Base-by-base conservation (phyloP, 1,140 invertebrate species). In the Megathymus violae region DNA sequence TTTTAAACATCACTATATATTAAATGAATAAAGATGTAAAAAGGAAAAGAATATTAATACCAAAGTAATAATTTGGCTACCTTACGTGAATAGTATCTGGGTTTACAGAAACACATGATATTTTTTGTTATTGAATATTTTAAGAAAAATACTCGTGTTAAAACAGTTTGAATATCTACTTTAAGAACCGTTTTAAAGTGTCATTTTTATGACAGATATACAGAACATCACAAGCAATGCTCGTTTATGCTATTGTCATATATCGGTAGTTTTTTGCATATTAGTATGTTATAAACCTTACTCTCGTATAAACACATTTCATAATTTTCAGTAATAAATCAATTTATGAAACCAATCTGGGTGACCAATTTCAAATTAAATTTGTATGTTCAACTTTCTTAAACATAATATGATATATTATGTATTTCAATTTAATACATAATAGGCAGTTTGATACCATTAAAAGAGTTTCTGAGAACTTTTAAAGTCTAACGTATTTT, bases 1-100 rank as follows among this genome's bases (percentile, higher is more conserved):
- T 52, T 54, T 14, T 41, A 22, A 41, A 22, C 22, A 41, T 25
- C 50, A 41, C 50, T 54, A 54, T n/a, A 22, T 22, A 11, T 54
- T 54, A 13, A 31, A 19, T 10, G 22, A 51, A 14, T 27, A 34
- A 34, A 43, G 38, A n/a, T 56, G 41, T 56, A 43, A 43, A 56
- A n/a, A n/a, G n/a, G n/a, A 43, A 38, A 19, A 27, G n/a, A 43
- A 56, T 56, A 56, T 38, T 38, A 43, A 56, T 56, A 56, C 51
- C 51, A 56, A 56, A 56, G 51, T 43, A 43, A 10, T 56, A 36
- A 41, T 56, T 56, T 43, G 51, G 38, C 38, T 27, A 22, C 25
- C 43, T 43, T 27, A 43, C 51, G 43, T n/a, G 3, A 31, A 54
- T 17, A 54, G 31, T 10, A 43, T 56, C 13, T 43, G 51, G 17